phyloP scores from a whole-genome alignment of 2,888 invertebrate species.

The Protula sp. region DNA sequence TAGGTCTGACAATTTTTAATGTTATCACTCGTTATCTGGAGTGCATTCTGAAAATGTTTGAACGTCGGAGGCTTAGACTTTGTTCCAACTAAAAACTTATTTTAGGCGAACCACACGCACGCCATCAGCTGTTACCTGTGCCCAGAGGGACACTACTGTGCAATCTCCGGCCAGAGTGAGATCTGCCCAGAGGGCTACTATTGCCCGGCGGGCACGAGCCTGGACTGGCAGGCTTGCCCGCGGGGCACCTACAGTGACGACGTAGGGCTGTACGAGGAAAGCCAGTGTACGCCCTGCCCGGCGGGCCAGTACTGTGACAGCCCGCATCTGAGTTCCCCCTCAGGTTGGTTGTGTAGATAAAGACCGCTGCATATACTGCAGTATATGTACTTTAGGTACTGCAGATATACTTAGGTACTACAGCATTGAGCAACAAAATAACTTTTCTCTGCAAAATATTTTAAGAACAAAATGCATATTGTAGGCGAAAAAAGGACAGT shows the following conservation, averaged over 20 bases:
- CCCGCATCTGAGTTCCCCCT: constrained; percentile 36
- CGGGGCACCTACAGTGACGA: constrained; percentile 46
- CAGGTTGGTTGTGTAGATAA: constrained; percentile 36
- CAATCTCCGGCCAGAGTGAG: constrained; percentile 30
- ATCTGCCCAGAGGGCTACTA: constrained; percentile 46
- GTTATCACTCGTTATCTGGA: too few species aligned
- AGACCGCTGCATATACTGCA: too few species aligned
- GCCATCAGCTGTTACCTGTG: constrained; percentile 40
- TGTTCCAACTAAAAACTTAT: too few species aligned
- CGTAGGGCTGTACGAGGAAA: constrained; percentile 32
- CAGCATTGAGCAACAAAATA: too few species aligned
- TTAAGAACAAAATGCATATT: too few species aligned
- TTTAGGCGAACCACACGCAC: constrained; percentile 49
- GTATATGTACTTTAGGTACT: too few species aligned
- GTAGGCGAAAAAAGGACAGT: too few species aligned
- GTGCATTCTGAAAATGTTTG: too few species aligned
- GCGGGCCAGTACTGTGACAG: constrained; percentile 44
- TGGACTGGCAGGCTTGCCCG: constrained; percentile 46
- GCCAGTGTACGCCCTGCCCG: constrained; percentile 44
- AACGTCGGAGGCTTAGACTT: too few species aligned
- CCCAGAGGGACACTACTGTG: constrained; percentile 48
- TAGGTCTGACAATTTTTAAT: too few species aligned
- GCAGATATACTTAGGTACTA: too few species aligned
- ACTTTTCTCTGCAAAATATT: too few species aligned
- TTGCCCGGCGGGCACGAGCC: constrained; percentile 45